Evolutionary conservation across 2,797 vertebrate genomes (phyloP), one percentile per base, ranked within the genome.

Genomic region (Chanos chanos): DNA sequence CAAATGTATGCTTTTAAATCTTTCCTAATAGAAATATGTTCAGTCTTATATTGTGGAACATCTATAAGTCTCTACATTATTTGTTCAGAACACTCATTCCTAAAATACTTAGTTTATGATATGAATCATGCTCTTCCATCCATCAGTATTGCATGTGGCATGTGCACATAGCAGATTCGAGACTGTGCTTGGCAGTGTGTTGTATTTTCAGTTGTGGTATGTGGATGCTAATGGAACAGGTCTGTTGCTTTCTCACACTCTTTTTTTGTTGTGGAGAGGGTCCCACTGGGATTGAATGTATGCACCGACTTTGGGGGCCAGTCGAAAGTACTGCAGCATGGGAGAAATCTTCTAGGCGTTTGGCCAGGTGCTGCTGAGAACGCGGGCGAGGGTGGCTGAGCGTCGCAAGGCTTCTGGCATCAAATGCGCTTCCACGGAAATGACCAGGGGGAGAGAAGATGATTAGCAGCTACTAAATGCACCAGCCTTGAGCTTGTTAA

Each of bases 391-490:
- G 52, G 62, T 21, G 52, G 57, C 56, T 61, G 63, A 37, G 30
- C n/a, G 24, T 10, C 4, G 12, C 13, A 12, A 36, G 56, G 58
- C 51, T 51, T 45, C 34, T 71, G 56, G 63, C 68, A 71, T 39
- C 33, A 24, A 51, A 56, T 27, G 13, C 34, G 33, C 51, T 57
- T 66, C 37, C 68, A 61, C 57, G 61, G 44, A 51, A 54, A 56
- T 53, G 33, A 61, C 8, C 39, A n/a, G n/a, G n/a, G n/a, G 31
- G 58, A 40, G 55, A 61, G 55, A 45, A 41, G 57, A 39, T 25
- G 52, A 71, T 71, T 71, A 71, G 62, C 56, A 57, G 57, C 62
- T 41, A 55, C 50, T 71, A 66, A 66, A 47, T 63, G 22, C 57
- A 50, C 52, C 25, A 50, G 30, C 39, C 44, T 50, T 54, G 48